phyloP scores from a whole-genome alignment of 2,797 vertebrate species.

The Argya squamiceps region DNA sequence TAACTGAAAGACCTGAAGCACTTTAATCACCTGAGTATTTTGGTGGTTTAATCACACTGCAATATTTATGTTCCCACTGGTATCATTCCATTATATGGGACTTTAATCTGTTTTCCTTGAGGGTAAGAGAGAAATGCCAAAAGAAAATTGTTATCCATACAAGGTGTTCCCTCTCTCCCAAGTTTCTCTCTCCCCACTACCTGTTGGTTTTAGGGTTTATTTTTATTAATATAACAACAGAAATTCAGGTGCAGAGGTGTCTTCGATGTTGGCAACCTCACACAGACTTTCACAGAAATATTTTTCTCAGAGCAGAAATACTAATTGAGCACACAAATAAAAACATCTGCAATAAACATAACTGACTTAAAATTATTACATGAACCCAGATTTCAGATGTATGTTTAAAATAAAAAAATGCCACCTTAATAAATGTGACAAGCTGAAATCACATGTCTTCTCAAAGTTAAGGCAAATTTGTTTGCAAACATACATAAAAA shows the following conservation, averaged over 20 bases:
- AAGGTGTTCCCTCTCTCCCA: neutral
- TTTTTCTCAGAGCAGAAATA: neutral
- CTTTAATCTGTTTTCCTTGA: slow-evolving; percentile 7
- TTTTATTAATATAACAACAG: neutral
- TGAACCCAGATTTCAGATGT: neutral
- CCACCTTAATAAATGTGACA: slow-evolving; percentile 56
- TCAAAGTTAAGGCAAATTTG: slow-evolving; percentile 59
- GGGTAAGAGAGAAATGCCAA: neutral
- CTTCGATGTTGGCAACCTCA: neutral
- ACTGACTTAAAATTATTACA: neutral
- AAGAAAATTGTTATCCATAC: neutral
- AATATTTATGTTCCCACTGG: neutral
- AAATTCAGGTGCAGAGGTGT: neutral
- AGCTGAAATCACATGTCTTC: slow-evolving; percentile 56
- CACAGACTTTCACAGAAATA: neutral
- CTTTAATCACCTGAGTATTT: slow-evolving; percentile 39
- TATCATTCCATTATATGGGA: neutral
- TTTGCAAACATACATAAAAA: slow-evolving; percentile 63
- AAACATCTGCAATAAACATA: slow-evolving; percentile 1
- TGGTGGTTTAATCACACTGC: slow-evolving; percentile 23
- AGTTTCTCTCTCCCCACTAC: neutral
- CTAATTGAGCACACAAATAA: neutral
- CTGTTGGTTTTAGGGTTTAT: neutral
- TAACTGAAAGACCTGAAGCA: slow-evolving; percentile 13
- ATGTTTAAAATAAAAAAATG: slow-evolving; percentile 17